Evolutionary conservation across 1,140 invertebrate species (phyloP).

Genomic region (Drosophila tristis): DNA sequence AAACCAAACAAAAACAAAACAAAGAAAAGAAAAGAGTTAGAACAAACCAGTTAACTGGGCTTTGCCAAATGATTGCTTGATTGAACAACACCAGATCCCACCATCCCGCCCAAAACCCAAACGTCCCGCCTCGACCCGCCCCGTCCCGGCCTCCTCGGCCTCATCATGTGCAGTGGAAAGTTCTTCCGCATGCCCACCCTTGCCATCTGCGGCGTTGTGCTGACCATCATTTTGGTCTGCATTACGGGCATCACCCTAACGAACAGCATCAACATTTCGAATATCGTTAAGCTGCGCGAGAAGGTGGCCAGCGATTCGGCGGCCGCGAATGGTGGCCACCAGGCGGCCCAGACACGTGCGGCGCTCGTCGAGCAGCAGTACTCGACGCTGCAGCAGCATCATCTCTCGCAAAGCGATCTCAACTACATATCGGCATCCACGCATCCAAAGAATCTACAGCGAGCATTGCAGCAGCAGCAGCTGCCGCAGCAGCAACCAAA

Average conservation of each 20-base stretch:
- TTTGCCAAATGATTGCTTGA: too few relatives aligned
- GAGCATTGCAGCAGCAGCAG: conserved; percentile 36
- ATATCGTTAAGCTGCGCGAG: conserved; percentile 78
- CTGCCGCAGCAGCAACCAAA: conserved; percentile 41
- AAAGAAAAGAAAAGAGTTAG: too few relatives aligned
- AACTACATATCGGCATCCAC: conserved; percentile 76
- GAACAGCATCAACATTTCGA: conserved; percentile 83
- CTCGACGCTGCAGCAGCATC: conserved; percentile 78
- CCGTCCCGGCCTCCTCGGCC: background rate
- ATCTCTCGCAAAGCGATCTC: conserved; percentile 76
- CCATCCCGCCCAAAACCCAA: too few relatives aligned
- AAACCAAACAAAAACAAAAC: background rate
- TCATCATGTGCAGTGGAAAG: conserved; percentile 81
- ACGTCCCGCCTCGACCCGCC: too few relatives aligned
- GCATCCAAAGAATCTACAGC: conserved; percentile 77
- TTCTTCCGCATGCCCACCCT: conserved; percentile 82
- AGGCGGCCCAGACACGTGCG: conserved; percentile 75
- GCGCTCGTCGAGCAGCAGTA: conserved; percentile 80
- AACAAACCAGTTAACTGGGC: too few relatives aligned
- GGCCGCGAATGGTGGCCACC: conserved; percentile 74
- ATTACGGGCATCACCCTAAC: conserved; percentile 83
- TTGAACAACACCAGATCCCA: too few relatives aligned
- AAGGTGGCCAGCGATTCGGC: conserved; percentile 83
- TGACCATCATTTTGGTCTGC: conserved; percentile 83
- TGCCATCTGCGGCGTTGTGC: conserved; percentile 79